phyloP scores from a whole-genome alignment of 2,888 invertebrate genomes.

The Brenthis daphne region DNA sequence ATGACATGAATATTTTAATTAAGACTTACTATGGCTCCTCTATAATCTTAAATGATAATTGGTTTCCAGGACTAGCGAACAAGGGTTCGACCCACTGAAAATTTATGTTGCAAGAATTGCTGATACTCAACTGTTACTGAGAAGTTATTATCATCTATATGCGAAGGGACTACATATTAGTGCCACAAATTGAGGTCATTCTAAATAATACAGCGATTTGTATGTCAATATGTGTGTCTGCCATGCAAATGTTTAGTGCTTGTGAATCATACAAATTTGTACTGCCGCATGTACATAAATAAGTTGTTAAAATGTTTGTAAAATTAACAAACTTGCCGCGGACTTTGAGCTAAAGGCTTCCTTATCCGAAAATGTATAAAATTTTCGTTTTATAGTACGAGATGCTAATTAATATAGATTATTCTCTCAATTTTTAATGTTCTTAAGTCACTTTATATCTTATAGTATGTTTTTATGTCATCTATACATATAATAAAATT shows the following conservation, averaged over 20 bases:
- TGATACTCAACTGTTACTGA: conserved; percentile 3
- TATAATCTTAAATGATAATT: conserved; percentile 6
- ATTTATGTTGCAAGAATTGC: conserved; percentile 18
- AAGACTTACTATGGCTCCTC: not conserved
- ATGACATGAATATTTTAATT: conserved; percentile 7
- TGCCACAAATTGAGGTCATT: conserved; percentile 31
- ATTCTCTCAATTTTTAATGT: too few species aligned
- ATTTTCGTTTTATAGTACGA: too few species aligned
- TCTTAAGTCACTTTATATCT: too few species aligned
- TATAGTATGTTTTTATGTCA: too few species aligned
- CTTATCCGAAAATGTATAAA: too few species aligned
- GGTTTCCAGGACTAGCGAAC: conserved; percentile 1
- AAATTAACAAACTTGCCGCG: too few species aligned
- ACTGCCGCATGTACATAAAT: not conserved
- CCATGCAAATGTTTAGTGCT: conserved; percentile 17
- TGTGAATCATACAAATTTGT: not conserved
- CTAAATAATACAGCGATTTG: conserved; percentile 31
- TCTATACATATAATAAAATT: too few species aligned
- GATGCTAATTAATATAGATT: too few species aligned
- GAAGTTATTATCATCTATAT: conserved; percentile 26
- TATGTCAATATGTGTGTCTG: conserved; percentile 19
- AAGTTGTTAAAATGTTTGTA: too few species aligned
- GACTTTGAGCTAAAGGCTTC: too few species aligned
- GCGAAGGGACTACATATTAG: conserved; percentile 27
- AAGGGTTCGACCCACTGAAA: conserved; percentile 18